These are phyloP conservation scores for Tipula helvola DNA, from an alignment of 2,888 invertebrate genomes.

Conservation along the genomic window DNA sequence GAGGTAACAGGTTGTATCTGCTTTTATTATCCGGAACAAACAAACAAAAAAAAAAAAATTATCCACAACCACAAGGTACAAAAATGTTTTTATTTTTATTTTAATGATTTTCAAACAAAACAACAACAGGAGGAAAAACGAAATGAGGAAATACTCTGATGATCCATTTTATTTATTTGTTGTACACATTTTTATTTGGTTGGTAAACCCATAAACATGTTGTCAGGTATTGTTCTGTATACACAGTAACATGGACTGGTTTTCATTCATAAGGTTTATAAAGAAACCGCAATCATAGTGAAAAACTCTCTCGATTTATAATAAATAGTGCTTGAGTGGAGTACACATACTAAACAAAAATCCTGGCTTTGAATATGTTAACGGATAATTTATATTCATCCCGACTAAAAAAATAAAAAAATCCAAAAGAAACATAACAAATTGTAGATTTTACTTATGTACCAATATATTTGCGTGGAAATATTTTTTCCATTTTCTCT, in stretches of 20 bases:
- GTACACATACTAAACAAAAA: background rate
- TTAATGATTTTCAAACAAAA: background rate
- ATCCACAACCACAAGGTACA: background rate
- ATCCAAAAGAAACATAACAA: background rate
- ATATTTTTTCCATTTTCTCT: background rate
- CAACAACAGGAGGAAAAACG: background rate
- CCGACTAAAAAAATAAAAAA: background rate
- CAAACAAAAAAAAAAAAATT: background rate
- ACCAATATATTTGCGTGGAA: background rate
- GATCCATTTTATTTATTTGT: background rate
- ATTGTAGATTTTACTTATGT: background rate
- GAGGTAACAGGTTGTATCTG: background rate
- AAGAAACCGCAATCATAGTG: background rate
- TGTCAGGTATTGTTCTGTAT: background rate
- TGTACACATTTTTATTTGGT: background rate
- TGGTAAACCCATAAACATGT: background rate
- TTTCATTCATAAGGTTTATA: background rate
- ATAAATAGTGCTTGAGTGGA: background rate
- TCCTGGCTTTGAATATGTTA: background rate
- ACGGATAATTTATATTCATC: background rate
- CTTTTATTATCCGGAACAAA: background rate
- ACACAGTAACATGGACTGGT: background rate
- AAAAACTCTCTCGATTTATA: background rate
- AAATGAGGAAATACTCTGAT: background rate
- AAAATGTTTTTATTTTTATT: background rate